A percentile compares a stretch with the other conserved stretches of the same genome.
Evolutionary conservation across 2,888 invertebrate species (phyloP).

Genomic region (Cartodere bifasciata): DNA sequence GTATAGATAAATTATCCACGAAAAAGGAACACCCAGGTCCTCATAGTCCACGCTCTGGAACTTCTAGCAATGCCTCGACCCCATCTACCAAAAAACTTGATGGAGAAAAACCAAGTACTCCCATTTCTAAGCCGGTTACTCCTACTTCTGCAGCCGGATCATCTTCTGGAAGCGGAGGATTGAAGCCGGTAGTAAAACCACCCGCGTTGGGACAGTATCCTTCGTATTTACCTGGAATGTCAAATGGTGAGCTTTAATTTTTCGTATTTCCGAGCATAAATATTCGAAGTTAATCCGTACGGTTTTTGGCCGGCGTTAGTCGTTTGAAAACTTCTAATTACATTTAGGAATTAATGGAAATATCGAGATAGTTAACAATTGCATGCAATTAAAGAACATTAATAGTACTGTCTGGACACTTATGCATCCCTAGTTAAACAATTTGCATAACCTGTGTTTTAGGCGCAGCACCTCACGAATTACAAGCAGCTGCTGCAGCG

Average conservation of each 20-base stretch:
- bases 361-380: too few species aligned
- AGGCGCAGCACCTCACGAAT: constrained; percentile 46
- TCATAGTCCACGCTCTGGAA: constrained; percentile 67
- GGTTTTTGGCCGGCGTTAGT: too few species aligned
- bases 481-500: constrained; percentile 41
- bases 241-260: constrained; percentile 39
- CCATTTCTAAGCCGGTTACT: constrained; percentile 81
- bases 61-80: constrained; percentile 82
- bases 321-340: too few species aligned
- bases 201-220: constrained; percentile 47
- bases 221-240: constrained; percentile 40
- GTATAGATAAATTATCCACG: constrained; percentile 63
- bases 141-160: constrained; percentile 54
- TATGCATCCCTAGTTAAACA: too few species aligned
- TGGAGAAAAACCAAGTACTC: constrained; percentile 77
- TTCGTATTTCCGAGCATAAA: neutral
- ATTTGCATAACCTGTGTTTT: too few species aligned
- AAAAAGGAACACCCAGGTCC: constrained; percentile 65
- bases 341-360: too few species aligned
- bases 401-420: too few species aligned
- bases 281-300: too few species aligned
- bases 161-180: constrained; percentile 38
- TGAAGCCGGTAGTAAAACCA: constrained; percentile 40
- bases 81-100: constrained; percentile 78
- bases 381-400: too few species aligned